These are phyloP conservation scores for Sus cebifrons DNA, from an alignment of 2,797 vertebrate species.

Conservation along the genomic window DNA sequence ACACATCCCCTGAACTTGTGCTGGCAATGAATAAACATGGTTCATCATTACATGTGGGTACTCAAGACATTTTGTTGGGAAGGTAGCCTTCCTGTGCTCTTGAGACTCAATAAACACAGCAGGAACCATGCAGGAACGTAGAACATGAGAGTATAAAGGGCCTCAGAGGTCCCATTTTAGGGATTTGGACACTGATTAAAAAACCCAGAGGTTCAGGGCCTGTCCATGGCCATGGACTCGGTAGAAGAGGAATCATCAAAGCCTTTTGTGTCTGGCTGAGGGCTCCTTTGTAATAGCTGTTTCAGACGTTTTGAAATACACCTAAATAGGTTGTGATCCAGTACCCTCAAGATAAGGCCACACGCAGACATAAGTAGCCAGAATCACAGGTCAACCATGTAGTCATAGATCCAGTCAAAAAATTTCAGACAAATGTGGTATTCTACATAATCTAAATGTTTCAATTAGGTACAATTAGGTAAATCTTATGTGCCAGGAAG, in stretches of 20 bases:
- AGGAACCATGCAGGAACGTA: slow-evolving; percentile 25
- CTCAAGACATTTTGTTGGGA: neutral
- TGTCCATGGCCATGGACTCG: neutral
- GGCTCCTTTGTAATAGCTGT: neutral
- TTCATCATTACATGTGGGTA: neutral
- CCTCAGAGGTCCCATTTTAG: neutral
- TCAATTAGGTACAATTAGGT: neutral
- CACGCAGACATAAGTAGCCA: neutral
- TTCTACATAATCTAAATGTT: neutral
- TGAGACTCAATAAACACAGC: neutral
- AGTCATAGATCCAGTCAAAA: neutral
- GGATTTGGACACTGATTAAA: neutral
- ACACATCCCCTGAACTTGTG: neutral
- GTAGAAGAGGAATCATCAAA: neutral
- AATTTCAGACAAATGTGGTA: neutral
- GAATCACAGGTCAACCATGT: neutral
- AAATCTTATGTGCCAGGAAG: neutral
- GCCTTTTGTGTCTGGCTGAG: neutral
- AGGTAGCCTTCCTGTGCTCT: neutral
- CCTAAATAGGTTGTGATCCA: neutral
- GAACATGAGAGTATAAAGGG: neutral
- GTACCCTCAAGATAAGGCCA: neutral
- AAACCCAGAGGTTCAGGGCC: neutral
- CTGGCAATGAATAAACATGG: neutral
- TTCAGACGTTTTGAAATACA: neutral